Evolutionary conservation across 2,888 invertebrate species (phyloP), one percentile per base, ranked within the genome.

Genomic region (Entomobrya proxima): DNA sequence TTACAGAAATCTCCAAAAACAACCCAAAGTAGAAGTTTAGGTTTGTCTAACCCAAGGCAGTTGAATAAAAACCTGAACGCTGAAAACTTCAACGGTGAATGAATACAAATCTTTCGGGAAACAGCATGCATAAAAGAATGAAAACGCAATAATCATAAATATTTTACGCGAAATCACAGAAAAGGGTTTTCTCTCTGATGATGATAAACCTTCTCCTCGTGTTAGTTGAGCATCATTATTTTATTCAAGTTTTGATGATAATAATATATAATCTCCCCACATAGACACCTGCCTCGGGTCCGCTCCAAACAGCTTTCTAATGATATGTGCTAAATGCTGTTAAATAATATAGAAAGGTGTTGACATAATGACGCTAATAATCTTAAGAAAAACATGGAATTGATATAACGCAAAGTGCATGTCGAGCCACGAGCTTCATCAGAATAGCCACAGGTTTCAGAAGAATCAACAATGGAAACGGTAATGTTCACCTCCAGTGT

Each of bases 241-340:
- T 11, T 52, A 6, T 52, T 21, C 30, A 30, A n/a, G n/a, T 74
- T n/a, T 11, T 27, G 44, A 69, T 40, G 44, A 47, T 50, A 18
- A 21, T 44, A 21, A 44, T 64, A 18, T 37, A n/a, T n/a, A n/a
- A n/a, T n/a, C n/a, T n/a, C n/a, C n/a, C n/a, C n/a, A n/a, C n/a
- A n/a, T n/a, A n/a, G n/a, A n/a, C n/a, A n/a, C n/a, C n/a, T n/a
- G n/a, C n/a, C n/a, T n/a, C n/a, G n/a, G n/a, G n/a, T n/a, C n/a
- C 6, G 37, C 6, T n/a, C 21, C 6, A 15, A 3, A 15, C 5
- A 24, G 24, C 69, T 40, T 69, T 24, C 52, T 24, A 44, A 77
- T 77, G 77, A 61, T 40, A 77, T 61, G 27, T 44, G 58, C 24
- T 77, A 77, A 77, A 24, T 77, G n/a, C 9, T 76, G 50, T 27